Evolutionary conservation across 2,888 invertebrate species (phyloP).

Genomic region (Blomia tropicalis): DNA sequence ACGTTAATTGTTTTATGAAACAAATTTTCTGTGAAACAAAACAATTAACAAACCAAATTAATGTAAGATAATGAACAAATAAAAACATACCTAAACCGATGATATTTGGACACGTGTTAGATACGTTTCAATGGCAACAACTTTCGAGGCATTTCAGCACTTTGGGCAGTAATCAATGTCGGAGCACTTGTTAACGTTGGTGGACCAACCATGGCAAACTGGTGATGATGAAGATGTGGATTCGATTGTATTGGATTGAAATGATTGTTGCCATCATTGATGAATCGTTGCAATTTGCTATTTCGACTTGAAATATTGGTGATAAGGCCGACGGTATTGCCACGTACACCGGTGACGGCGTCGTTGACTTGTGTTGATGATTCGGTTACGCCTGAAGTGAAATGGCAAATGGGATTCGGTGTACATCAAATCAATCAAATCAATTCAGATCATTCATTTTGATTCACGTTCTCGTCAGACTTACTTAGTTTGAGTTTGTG

Average conservation of each 20-base stretch:
- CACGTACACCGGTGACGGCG: not conserved
- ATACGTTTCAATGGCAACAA: slow-evolving; percentile 1
- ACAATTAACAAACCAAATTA: no score
- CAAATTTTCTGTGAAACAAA: no score
- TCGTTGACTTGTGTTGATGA: not conserved
- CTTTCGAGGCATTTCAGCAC: slow-evolving; percentile 19
- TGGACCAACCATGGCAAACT: not conserved
- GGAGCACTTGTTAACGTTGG: not conserved
- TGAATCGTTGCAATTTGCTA: not conserved
- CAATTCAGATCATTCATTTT: not conserved
- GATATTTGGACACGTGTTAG: no score
- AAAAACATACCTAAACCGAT: no score
- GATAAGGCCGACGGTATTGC: not conserved
- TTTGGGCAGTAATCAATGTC: not conserved
- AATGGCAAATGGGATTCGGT: not conserved
- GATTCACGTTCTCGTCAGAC: not conserved
- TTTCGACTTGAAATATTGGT: not conserved
- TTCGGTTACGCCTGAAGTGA: not conserved
- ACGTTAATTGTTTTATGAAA: no score
- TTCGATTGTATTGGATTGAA: not conserved
- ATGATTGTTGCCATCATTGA: not conserved
- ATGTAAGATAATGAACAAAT: no score
- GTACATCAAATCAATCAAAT: no score
- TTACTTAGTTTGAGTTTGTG: slow-evolving; percentile 35
- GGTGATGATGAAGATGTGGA: not conserved